Base-by-base conservation (phyloP, 1,140 invertebrate species). In the Diorhabda carinulata region DNA sequence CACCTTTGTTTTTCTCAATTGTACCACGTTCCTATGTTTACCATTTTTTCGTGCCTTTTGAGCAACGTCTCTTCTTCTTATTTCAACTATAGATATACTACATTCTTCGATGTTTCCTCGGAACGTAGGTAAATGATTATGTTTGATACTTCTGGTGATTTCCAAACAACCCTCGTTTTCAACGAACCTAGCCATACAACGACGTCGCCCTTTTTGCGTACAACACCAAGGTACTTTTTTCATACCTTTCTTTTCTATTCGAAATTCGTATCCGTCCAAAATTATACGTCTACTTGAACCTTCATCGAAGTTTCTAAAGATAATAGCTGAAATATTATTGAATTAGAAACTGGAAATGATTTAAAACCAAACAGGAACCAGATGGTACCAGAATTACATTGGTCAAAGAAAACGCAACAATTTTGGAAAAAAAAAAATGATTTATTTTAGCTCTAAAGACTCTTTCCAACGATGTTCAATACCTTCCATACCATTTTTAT, bases 191-290 rank as follows among this genome's bases (percentile, higher is more conserved):
- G 61, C 42, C 42, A 8, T 4, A 63, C 61, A 63, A 5, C 25
- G 8, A 9, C 42, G 43, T 41, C 6, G 9, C 45, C 4, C 42
- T n/a, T 7, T 9, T 40, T 6, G 6, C 7, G 44, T 56, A 43
- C 71, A 72, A 40, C 68, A 64, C 71, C 71, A 72, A 9, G 52
- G 56, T 3, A 43, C 61, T 44, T 64, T 64, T 5, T 45, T 44
- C 8, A 6, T 43, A 5, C 5, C 41, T 62, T 62, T 41, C 41
- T 63, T 66, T 9, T 62, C 52, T 7, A 62, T 45, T 45, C 25
- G 43, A 43, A 58, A 70, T 41, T 61, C 57, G 44, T 70, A 67
- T 25, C 57, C 61, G 9, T 70, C 61, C 43, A 63, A 67, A 4
- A 67, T 44, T 25, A 66, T n/a, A 9, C 58, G 25, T 40, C 42